phyloP scores from a whole-genome alignment of 2,113 vertebrate species.

The Toxostoma redivivum region DNA sequence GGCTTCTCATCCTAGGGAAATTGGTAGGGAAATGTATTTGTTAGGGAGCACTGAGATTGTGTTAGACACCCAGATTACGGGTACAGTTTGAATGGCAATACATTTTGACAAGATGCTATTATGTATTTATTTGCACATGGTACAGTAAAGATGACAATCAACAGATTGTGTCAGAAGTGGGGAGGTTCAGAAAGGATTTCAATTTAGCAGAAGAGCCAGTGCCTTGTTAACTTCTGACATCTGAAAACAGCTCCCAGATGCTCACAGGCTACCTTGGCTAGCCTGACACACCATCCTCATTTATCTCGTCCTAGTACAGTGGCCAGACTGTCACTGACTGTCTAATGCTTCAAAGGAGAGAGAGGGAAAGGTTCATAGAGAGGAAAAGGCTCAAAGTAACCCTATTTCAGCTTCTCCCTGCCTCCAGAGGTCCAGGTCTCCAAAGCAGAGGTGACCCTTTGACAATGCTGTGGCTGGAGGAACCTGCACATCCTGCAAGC shows the following conservation, averaged over 20 bases:
- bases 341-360: not conserved
- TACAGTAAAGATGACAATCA: constrained; percentile 7
- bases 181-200: not conserved
- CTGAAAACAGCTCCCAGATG: not conserved
- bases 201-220: not conserved
- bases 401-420: not conserved
- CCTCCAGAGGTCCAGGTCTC: not conserved
- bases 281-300: not conserved
- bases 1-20: not conserved
- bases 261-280: not conserved
- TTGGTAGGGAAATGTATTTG: not conserved
- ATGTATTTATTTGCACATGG: not conserved
- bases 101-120: constrained; percentile 12
- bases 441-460: not conserved
- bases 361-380: not conserved
- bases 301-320: accelerated
- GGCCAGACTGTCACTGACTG: not conserved
- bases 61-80: not conserved
- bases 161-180: not conserved
- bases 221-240: constrained; percentile 15
- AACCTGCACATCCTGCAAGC: not conserved
- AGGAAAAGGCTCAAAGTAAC: not conserved
- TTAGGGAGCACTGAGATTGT: not conserved
- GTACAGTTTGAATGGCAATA: not conserved
- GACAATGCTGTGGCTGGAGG: not conserved